These are phyloP conservation scores for Gambusia holbrooki DNA, from an alignment of 2,113 vertebrate species.

Conservation along the genomic window DNA sequence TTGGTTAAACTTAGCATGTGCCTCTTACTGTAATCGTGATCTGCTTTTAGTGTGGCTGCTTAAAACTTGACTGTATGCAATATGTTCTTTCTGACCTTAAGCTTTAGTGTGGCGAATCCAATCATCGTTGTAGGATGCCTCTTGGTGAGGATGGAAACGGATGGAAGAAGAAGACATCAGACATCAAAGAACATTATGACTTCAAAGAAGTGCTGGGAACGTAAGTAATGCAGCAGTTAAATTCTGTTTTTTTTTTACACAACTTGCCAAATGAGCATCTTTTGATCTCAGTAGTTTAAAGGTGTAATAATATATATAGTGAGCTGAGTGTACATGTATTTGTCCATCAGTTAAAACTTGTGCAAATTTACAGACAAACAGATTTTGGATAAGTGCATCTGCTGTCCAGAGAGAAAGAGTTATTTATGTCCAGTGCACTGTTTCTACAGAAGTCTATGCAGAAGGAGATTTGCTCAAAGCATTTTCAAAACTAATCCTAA, in stretches of 20 bases:
- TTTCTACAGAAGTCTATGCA: not conserved
- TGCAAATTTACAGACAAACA: not conserved
- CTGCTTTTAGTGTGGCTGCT: not conserved
- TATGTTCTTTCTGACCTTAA: conserved; percentile 24
- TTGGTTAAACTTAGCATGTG: not conserved
- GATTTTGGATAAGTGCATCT: not conserved
- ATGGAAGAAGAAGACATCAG: conserved; percentile 85
- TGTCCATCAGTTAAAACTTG: too few relatives aligned
- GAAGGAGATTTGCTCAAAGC: not conserved
- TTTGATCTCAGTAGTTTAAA: not conserved
- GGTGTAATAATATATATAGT: not conserved
- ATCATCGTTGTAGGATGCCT: conserved; percentile 79
- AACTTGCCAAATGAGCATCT: not conserved
- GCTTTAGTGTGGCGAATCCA: conserved; percentile 69
- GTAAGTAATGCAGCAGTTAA: conserved; percentile 70
- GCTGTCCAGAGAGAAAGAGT: not conserved
- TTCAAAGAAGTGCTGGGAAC: conserved; percentile 86
- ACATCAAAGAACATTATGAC: conserved; percentile 85
- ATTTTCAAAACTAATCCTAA: not conserved
- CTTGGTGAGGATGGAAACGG: conserved; percentile 82
- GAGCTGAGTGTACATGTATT: not conserved
- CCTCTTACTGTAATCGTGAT: not conserved
- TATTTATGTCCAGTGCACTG: not conserved
- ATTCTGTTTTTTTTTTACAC: not conserved
- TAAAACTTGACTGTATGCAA: conserved; percentile 5